Percentiles rank a stretch among this genome's conserved stretches.
Evolutionary conservation across 2,113 vertebrate species (phyloP).

Genomic region (Balaeniceps rex): DNA sequence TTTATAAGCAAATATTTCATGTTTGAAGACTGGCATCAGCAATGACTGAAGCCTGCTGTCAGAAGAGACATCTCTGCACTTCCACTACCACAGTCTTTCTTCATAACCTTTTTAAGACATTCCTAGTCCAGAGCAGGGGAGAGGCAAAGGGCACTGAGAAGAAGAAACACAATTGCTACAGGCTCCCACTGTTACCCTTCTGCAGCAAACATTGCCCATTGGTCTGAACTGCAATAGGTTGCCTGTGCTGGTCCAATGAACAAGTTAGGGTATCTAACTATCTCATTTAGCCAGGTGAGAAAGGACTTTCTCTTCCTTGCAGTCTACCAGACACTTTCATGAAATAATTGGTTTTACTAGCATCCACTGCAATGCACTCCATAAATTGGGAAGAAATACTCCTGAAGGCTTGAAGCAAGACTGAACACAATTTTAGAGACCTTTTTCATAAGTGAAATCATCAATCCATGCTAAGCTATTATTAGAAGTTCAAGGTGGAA

Average conservation of each 20-base stretch:
- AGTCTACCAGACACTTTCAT: constrained; percentile 4
- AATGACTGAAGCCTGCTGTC: neutral
- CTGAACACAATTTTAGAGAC: constrained; percentile 53
- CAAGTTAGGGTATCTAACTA: neutral
- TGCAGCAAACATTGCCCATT: neutral
- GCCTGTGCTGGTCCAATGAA: neutral
- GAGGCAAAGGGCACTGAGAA: neutral
- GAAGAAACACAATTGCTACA: neutral
- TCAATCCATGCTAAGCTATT: constrained; percentile 16
- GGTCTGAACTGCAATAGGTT: neutral
- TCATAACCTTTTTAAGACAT: neutral
- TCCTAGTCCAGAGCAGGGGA: neutral
- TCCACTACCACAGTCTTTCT: neutral
- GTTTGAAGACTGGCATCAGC: neutral
- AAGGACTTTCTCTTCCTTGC: constrained; percentile 2
- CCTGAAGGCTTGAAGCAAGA: constrained; percentile 40
- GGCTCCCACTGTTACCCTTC: neutral
- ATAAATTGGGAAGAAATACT: constrained; percentile 23
- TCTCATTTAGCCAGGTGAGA: neutral
- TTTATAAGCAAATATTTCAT: neutral
- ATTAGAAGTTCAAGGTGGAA: constrained; percentile 19
- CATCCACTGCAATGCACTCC: neutral
- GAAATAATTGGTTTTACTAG: constrained; percentile 53
- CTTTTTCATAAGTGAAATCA: constrained; percentile 40
- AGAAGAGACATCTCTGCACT: neutral